These are phyloP conservation scores for Pipistrellus nathusii DNA, from an alignment of 2,797 vertebrate genomes.

Conservation along the genomic window DNA sequence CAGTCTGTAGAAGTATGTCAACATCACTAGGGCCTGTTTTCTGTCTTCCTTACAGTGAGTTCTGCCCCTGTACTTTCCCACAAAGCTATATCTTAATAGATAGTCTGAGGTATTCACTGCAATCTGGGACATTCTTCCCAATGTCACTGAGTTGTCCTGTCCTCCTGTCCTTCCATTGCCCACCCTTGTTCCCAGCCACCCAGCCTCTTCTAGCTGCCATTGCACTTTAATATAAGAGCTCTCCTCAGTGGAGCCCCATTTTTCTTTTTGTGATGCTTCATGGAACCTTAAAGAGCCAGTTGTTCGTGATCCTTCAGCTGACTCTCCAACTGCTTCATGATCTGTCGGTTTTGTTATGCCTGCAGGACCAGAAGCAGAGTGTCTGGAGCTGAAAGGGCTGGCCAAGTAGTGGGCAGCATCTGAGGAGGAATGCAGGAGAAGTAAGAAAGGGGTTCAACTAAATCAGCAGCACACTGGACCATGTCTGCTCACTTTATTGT, in stretches of 20 bases:
- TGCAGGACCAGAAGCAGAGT: not conserved
- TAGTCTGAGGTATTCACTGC: not conserved
- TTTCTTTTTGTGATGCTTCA: not conserved
- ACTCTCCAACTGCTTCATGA: not conserved
- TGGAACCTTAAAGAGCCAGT: slow-evolving; percentile 38
- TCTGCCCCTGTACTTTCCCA: not conserved
- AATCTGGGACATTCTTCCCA: not conserved
- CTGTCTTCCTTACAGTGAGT: not conserved
- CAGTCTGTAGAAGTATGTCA: not conserved
- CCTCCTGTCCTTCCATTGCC: not conserved
- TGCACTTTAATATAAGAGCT: not conserved
- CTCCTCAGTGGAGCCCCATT: not conserved
- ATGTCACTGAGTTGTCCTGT: not conserved
- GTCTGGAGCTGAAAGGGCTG: not conserved
- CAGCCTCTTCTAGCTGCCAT: not conserved
- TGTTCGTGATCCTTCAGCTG: not conserved
- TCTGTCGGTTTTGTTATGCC: not conserved
- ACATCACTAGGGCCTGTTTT: not conserved
- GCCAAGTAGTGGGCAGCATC: not conserved
- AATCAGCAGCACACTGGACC: not conserved
- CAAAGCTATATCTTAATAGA: not conserved
- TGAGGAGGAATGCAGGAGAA: not conserved
- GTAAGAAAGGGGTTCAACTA: not conserved
- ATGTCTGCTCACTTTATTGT: not conserved
- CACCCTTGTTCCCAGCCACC: not conserved